Conservation (phyloP, 2,888 invertebrate genomes). For the Dryobotodes eremita region DNA sequence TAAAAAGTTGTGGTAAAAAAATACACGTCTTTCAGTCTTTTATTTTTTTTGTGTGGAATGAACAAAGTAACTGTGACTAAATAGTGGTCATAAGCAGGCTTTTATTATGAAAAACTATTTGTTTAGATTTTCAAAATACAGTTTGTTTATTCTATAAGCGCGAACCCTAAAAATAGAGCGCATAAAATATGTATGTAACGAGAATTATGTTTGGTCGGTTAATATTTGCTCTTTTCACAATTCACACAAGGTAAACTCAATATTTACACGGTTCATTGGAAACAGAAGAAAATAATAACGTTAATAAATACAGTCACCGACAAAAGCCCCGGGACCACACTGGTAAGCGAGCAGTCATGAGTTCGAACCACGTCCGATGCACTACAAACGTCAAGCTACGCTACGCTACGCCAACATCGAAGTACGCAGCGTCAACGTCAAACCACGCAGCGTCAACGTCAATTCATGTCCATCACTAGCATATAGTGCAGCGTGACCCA, state of each 20-base stretch:
- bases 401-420: background rate
- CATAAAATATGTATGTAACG: slow-evolving; percentile 60
- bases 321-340: background rate
- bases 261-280: slow-evolving; percentile 34
- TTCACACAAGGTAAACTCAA: slow-evolving; percentile 25
- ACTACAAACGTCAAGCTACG: background rate
- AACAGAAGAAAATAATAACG: slow-evolving; percentile 19
- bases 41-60: background rate
- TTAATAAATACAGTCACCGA: background rate
- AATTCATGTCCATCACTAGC: slow-evolving; percentile 6
- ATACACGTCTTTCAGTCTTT: background rate
- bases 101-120: background rate
- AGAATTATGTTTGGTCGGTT: slow-evolving; percentile 51
- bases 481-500: too few relatives aligned
- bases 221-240: slow-evolving; percentile 41
- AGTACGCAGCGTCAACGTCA: background rate
- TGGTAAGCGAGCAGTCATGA: background rate
- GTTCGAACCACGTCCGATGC: background rate
- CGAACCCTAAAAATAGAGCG: slow-evolving; percentile 43
- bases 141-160: background rate
- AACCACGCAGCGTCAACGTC: too few relatives aligned
- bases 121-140: background rate
- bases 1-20: background rate
- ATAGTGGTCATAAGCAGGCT: background rate
- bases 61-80: background rate